Conservation (phyloP, 2,113 vertebrate genomes). For the Pluvialis apricaria region DNA sequence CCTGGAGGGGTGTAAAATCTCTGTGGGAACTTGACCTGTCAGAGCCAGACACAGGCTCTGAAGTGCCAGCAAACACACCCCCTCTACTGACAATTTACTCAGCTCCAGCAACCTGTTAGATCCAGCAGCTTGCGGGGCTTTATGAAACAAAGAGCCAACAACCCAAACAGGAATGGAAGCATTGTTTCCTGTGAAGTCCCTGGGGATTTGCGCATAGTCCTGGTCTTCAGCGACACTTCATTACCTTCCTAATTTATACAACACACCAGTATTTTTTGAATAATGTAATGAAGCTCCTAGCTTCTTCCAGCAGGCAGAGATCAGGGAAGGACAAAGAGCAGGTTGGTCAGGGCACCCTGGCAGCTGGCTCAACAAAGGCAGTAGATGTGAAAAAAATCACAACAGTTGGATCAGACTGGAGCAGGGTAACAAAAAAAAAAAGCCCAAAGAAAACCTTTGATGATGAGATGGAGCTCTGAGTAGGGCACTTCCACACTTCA, state of each 20-base stretch:
- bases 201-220: neutral
- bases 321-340: slow-evolving; percentile 13
- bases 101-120: neutral
- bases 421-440: neutral
- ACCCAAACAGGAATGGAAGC: neutral
- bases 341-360: neutral
- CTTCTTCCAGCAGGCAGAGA: neutral
- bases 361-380: slow-evolving; percentile 17
- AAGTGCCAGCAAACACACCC: neutral
- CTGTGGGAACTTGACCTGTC: neutral
- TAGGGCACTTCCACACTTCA: neutral
- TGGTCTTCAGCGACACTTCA: neutral
- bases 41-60: neutral
- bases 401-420: neutral
- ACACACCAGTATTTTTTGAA: neutral
- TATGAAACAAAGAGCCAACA: neutral
- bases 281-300: neutral
- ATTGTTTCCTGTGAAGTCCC: neutral
- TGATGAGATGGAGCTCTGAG: neutral
- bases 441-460: neutral
- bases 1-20: neutral
- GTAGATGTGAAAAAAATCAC: neutral
- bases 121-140: neutral
- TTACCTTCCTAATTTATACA: slow-evolving; percentile 15
- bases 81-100: neutral